Evolutionary conservation across 2,797 vertebrate species (phyloP).

Genomic region (Apogon hyalosoma): DNA sequence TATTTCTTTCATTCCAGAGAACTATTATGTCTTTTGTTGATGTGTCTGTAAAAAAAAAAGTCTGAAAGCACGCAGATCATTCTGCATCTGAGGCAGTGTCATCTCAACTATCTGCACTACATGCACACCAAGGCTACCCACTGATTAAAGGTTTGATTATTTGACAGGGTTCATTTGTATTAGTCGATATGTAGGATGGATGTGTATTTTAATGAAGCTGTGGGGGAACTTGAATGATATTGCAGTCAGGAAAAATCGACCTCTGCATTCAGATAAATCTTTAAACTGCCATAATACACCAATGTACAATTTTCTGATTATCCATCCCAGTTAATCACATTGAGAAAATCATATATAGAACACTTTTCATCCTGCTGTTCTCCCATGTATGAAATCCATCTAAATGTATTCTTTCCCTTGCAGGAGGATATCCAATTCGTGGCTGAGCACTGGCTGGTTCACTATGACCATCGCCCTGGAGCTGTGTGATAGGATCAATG

Average conservation of each 20-base stretch:
- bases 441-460: constrained; percentile 99
- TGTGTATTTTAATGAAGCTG: constrained; percentile 72
- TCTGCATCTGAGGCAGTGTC: constrained; percentile 24
- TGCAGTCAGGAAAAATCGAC: constrained; percentile 51
- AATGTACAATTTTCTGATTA: constrained; percentile 51
- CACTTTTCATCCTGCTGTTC: constrained; percentile 24
- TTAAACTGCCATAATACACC: constrained; percentile 42
- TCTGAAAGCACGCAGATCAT: constrained; percentile 11
- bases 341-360: constrained; percentile 19
- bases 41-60: background rate
- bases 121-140: constrained; percentile 31
- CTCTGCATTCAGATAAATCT: constrained; percentile 59
- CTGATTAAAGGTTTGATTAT: constrained; percentile 73
- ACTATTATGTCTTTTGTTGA: constrained; percentile 18
- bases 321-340: constrained; percentile 47
- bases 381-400: constrained; percentile 65
- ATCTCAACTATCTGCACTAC: constrained; percentile 24
- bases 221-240: constrained; percentile 54
- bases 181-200: constrained; percentile 63
- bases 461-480: constrained; percentile 98
- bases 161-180: constrained; percentile 68
- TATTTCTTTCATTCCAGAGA: constrained; percentile 25
- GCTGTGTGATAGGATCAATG: constrained; percentile 95
- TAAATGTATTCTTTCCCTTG: constrained; percentile 27
- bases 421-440: constrained; percentile 97